These are phyloP conservation scores for Hermaeophaga mercurialis DNA, from an alignment of 2,888 invertebrate genomes.

Conservation along the genomic window DNA sequence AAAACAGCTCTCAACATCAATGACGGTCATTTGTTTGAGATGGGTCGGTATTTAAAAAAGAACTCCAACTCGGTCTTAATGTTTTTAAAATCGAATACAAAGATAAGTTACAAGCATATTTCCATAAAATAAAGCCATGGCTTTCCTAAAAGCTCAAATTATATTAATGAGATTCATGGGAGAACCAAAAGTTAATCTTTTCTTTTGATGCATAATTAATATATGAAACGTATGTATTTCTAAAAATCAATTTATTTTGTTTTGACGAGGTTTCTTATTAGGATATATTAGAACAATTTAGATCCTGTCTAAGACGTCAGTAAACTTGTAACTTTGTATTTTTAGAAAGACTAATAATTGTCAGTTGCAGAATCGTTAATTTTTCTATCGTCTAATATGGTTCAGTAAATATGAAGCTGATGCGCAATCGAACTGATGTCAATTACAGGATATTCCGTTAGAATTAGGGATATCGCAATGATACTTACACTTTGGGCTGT, in stretches of 20 bases:
- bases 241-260: constrained; percentile 17
- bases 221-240: constrained; percentile 28
- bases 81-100: not conserved
- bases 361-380: no score
- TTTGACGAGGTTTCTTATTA: not conserved
- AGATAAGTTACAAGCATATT: constrained; percentile 13
- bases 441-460: no score
- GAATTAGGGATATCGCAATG: no score
- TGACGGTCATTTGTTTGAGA: not conserved
- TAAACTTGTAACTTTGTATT: no score
- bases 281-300: no score
- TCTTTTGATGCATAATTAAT: constrained; percentile 33
- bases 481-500: no score
- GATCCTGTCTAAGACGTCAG: no score
- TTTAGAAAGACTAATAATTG: no score
- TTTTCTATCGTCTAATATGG: no score
- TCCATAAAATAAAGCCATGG: not conserved
- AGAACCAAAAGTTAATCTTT: constrained; percentile 26
- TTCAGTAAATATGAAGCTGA: no score
- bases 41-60: constrained; percentile 1
- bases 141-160: constrained; percentile 12
- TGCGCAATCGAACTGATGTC: no score
- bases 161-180: constrained; percentile 30
- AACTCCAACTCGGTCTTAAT: not conserved
- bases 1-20: not conserved